Evolutionary conservation across 2,888 invertebrate genomes (phyloP).

Genomic region (Rotaria macrura): DNA sequence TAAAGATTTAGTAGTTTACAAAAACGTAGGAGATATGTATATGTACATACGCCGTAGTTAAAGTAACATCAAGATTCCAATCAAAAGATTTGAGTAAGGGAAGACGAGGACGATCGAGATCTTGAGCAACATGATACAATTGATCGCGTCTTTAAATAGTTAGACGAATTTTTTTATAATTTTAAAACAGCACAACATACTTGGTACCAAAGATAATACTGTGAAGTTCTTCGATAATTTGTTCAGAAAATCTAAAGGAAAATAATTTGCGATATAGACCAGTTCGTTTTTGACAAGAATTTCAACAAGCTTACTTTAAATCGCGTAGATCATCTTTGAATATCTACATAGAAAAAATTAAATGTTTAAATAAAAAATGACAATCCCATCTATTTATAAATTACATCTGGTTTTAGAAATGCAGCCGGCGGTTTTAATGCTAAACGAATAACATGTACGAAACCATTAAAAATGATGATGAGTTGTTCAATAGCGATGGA

Average conservation of each 20-base stretch:
- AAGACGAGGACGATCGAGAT: conserved; percentile 39
- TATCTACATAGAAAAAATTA: too few species aligned
- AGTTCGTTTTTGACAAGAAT: not conserved
- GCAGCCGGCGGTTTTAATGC: conserved; percentile 39
- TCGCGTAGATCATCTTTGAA: conserved; percentile 43
- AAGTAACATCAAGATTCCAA: conserved; percentile 46
- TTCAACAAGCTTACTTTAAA: conserved; percentile 40
- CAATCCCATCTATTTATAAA: too few species aligned
- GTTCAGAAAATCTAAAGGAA: conserved; percentile 40
- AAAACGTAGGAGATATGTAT: too few species aligned
- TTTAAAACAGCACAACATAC: conserved; percentile 36
- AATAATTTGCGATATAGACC: too few species aligned
- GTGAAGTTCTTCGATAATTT: conserved; percentile 40
- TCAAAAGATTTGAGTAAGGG: conserved; percentile 40
- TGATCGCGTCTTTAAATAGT: conserved; percentile 34
- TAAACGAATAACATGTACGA: conserved; percentile 39
- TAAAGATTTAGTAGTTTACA: not conserved
- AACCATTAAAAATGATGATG: conserved; percentile 39
- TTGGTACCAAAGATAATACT: conserved; percentile 42
- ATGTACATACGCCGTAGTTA: conserved; percentile 45
- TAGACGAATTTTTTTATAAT: not conserved
- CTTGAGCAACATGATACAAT: conserved; percentile 37
- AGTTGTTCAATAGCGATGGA: conserved; percentile 36
- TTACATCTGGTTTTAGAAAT: conserved; percentile 42
- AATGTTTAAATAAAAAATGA: conserved; percentile 27